Evolutionary conservation across 2,797 vertebrate species (phyloP), one percentile per base, ranked within the genome.

Genomic region (Glossophaga mutica): DNA sequence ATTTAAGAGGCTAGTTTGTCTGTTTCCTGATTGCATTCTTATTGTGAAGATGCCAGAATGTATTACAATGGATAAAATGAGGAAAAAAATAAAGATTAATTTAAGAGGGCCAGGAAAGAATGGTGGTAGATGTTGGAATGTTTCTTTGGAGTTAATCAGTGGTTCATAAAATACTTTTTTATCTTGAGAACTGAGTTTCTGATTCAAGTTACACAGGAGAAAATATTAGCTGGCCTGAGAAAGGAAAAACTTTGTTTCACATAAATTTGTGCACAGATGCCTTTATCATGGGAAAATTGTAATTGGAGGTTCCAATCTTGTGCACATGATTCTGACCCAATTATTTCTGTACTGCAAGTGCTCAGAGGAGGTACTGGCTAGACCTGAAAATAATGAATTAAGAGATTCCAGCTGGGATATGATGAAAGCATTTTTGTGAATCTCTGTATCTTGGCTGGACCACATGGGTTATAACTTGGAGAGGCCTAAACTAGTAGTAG

Each of bases 361-460:
- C 97, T 98, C 97, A 14, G 83, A 95, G 89, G 95, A 98, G 96
- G 97, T 96, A 96, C 96, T 91, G 97, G 91, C 97, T 97, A 97
- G 98, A 96, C 87, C 97, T 96, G 97, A 1, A 24, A 96, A 93
- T 96, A 95, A 57, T 97, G 96, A 98, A 97, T 96, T 97, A 50
- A 94, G 94, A 98, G 97, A 97, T 97, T 98, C 98, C 97, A 97
- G 95, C 98, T 98, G 98, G 97, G 97, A 95, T 97, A 94, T 85
- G 98, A 98, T 98, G 97, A 98, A 98, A 98, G 97, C 92, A 93
- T 98, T 98, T 97, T 97, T 95, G 97, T 95, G 96, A 97, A 95
- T 98, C 97, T 98, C 92, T 70, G 16, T 96, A 95, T 98, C 97
- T 96, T 59, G 8, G 87, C 97, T 95, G 96, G 97, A 97, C 93